Evolutionary conservation across 2,888 invertebrate species (phyloP).

Genomic region (Octodonta nipae): DNA sequence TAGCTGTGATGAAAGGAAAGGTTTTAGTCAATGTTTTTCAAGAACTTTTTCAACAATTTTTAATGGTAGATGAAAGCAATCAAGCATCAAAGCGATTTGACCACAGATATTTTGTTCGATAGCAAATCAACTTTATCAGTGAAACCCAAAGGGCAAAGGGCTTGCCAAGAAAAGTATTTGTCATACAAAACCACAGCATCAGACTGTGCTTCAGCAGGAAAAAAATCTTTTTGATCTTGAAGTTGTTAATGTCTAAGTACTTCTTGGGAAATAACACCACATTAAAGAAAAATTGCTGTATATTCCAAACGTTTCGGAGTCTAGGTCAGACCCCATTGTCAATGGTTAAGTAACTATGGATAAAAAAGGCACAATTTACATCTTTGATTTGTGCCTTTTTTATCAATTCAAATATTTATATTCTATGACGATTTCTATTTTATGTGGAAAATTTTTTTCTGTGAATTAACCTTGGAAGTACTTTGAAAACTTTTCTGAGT

Average conservation of each 20-base stretch:
- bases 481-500: too few species aligned
- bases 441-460: too few species aligned
- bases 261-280: too few species aligned
- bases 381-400: too few species aligned
- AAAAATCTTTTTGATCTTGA: slow-evolving; percentile 39
- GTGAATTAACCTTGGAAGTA: too few species aligned
- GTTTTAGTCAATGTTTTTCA: slow-evolving; percentile 59
- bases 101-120: slow-evolving; percentile 83
- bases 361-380: too few species aligned
- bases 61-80: slow-evolving; percentile 73
- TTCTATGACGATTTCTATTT: too few species aligned
- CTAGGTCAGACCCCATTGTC: too few species aligned
- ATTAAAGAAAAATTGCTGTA: too few species aligned
- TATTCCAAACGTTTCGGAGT: too few species aligned
- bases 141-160: slow-evolving; percentile 75
- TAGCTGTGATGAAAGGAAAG: slow-evolving; percentile 70
- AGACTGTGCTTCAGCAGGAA: slow-evolving; percentile 62
- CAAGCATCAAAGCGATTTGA: slow-evolving; percentile 59
- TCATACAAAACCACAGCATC: slow-evolving; percentile 95
- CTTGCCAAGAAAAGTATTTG: slow-evolving; percentile 90
- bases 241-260: slow-evolving; percentile 67
- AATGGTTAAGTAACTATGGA: too few species aligned
- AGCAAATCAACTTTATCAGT: slow-evolving; percentile 70
- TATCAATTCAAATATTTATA: too few species aligned
- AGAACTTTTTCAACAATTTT: slow-evolving; percentile 66